These are phyloP conservation scores for Eilema griseolum DNA, from an alignment of 2,888 invertebrate genomes.

Conservation along the genomic window DNA sequence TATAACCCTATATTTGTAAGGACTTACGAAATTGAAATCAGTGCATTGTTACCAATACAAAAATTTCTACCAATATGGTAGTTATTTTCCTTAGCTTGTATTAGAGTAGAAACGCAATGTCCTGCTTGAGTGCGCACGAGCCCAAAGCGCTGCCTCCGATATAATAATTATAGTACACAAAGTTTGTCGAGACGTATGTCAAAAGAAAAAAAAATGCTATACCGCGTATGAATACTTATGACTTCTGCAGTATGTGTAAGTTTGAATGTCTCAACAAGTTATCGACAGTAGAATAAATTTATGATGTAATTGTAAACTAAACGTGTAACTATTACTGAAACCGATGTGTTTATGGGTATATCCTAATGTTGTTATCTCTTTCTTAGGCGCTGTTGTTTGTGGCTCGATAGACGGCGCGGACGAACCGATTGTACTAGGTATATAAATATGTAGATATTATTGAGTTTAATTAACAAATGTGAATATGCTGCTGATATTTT, in stretches of 20 bases:
- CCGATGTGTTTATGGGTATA: slow-evolving; percentile 80
- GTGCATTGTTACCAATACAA: slow-evolving; percentile 30
- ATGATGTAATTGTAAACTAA: slow-evolving; percentile 71
- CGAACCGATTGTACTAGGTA: slow-evolving; percentile 28
- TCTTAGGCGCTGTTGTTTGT: slow-evolving; percentile 86
- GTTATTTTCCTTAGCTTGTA: slow-evolving; percentile 46
- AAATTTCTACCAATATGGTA: slow-evolving; percentile 50
- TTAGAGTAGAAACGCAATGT: slow-evolving; percentile 60
- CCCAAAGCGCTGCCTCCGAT: slow-evolving; percentile 64
- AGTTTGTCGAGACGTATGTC: slow-evolving; percentile 70
- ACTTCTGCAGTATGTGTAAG: slow-evolving; percentile 37
- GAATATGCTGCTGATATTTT: slow-evolving; percentile 35
- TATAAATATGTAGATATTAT: slow-evolving; percentile 30
- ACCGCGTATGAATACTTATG: slow-evolving; percentile 51
- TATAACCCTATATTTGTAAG: slow-evolving; percentile 9
- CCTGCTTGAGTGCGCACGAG: slow-evolving; percentile 56
- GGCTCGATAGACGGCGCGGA: slow-evolving; percentile 72
- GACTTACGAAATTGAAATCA: slow-evolving; percentile 19
- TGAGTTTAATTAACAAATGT: slow-evolving; percentile 24
- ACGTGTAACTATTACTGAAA: slow-evolving; percentile 71
- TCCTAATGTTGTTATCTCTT: slow-evolving; percentile 86
- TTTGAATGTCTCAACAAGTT: slow-evolving; percentile 69
- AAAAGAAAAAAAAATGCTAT: slow-evolving; percentile 37
- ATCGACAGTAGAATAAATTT: slow-evolving; percentile 61
- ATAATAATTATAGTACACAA: slow-evolving; percentile 69